A percentile compares a stretch with the other conserved stretches of the same genome.
Conservation (phyloP, 2,888 invertebrate genomes). For the Drosophila atroscutellata region DNA sequence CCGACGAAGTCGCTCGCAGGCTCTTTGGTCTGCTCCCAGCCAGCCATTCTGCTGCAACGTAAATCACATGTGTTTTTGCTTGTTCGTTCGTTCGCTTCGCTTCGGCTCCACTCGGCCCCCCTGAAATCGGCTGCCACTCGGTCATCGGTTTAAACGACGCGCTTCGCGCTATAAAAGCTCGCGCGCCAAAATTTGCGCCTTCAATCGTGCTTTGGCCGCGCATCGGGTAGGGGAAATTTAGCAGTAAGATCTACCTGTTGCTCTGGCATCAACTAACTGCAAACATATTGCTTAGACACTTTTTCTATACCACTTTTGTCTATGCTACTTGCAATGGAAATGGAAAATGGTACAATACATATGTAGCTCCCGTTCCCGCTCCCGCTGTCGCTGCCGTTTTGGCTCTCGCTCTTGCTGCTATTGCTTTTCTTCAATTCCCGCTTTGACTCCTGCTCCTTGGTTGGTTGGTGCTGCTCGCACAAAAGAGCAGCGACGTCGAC, state of each 20-base stretch:
- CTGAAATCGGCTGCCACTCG: conserved; percentile 51
- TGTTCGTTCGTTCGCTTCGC: conserved; percentile 30
- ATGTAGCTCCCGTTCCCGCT: conserved; percentile 30
- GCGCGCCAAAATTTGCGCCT: conserved; percentile 78
- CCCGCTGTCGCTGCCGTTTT: conserved; percentile 11
- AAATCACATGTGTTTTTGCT: conserved; percentile 63
- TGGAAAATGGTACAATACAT: conserved; percentile 45
- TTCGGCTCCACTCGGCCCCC: conserved; percentile 48
- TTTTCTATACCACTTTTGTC: conserved; percentile 36
- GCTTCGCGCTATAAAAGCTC: conserved; percentile 81
- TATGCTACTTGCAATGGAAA: conserved; percentile 40
- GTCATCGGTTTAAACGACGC: conserved; percentile 35
- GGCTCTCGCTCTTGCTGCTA: conserved; percentile 22
- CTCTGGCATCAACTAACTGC: conserved; percentile 28
- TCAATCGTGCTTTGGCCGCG: conserved; percentile 58
- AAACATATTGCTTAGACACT: conserved; percentile 56
- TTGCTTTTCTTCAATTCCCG: conserved; percentile 20
- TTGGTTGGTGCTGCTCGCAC: conserved; percentile 46
- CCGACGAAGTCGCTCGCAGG: conserved; percentile 28
- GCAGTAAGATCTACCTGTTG: conserved; percentile 64
- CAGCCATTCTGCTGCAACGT: conserved; percentile 46
- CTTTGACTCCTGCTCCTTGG: conserved; percentile 29
- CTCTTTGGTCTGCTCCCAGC: conserved; percentile 31
- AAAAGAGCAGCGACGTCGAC: conserved; percentile 62
- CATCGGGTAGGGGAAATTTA: conserved; percentile 50